Evolutionary conservation across 1,140 invertebrate genomes (phyloP).

Genomic region (Hestina assimilis): DNA sequence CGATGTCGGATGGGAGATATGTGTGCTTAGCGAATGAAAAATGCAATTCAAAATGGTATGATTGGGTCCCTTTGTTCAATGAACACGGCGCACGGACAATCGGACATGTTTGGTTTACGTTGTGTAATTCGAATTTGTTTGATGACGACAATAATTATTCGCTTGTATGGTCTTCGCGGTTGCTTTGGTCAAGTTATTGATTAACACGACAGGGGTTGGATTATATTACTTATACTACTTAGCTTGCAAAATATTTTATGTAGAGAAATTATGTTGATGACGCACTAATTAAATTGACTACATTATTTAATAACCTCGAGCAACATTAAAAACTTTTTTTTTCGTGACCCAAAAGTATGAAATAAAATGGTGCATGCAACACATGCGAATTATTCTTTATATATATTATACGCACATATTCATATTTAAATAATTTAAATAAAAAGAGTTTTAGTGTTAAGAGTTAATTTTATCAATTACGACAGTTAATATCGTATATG

Average conservation of each 20-base stretch:
- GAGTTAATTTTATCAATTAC: too few relatives aligned
- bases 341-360: too few relatives aligned
- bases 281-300: too few relatives aligned
- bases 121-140: conserved; percentile 16
- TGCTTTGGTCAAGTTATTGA: conserved; percentile 17
- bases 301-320: too few relatives aligned
- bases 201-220: neutral
- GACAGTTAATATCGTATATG: too few relatives aligned
- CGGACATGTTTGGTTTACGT: conserved; percentile 21
- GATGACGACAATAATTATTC: conserved; percentile 24
- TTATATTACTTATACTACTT: neutral
- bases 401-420: too few relatives aligned
- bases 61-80: conserved; percentile 38
- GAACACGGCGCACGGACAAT: conserved; percentile 26
- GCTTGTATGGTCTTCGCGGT: conserved; percentile 1
- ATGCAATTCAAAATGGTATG: conserved; percentile 39
- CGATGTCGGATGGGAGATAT: conserved; percentile 15
- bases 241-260: neutral
- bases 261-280: too few relatives aligned
- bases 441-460: too few relatives aligned
- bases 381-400: too few relatives aligned
- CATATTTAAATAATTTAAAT: too few relatives aligned
- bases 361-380: too few relatives aligned
- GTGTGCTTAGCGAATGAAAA: conserved; percentile 40
- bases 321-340: too few relatives aligned